A percentile compares a stretch with the other conserved stretches of the same genome.
phyloP scores from a whole-genome alignment of 2,113 vertebrate genomes.

The Semicossyphus pulcher region DNA sequence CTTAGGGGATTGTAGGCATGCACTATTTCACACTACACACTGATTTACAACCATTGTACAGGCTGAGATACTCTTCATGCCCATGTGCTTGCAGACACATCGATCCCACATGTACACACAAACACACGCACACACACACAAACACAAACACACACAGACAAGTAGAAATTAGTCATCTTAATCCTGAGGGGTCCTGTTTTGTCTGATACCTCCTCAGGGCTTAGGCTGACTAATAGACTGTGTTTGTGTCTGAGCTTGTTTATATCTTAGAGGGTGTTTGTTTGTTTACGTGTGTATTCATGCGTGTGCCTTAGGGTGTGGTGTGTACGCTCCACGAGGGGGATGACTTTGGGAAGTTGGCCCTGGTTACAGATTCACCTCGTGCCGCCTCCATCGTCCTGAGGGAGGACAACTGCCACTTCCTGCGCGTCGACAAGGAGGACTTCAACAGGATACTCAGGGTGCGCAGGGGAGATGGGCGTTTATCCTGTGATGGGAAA shows the following conservation, averaged over 20 bases:
- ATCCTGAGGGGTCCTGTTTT: not conserved
- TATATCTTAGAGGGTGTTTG: constrained; percentile 5
- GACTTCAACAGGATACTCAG: constrained; percentile 98
- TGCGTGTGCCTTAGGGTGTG: constrained; percentile 87
- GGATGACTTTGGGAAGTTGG: constrained; percentile 98
- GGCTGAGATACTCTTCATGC: not conserved
- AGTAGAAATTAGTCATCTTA: constrained; percentile 24
- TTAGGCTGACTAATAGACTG: constrained; percentile 20
- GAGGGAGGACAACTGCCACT: constrained; percentile 98
- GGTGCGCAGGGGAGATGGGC: constrained; percentile 78
- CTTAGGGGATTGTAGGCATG: constrained; percentile 46
- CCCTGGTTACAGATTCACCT: constrained; percentile 95
- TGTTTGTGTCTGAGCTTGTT: constrained; percentile 26
- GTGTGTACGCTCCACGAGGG: constrained; percentile 98
- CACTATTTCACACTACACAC: constrained; percentile 32
- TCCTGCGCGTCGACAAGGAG: constrained; percentile 97
- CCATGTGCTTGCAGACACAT: not conserved
- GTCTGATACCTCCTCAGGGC: constrained; percentile 8
- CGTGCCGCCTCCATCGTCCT: constrained; percentile 96
- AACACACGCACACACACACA: not conserved
- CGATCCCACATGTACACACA: constrained; percentile 1
- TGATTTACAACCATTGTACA: constrained; percentile 11
- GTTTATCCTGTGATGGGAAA: not conserved
- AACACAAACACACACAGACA: not conserved
- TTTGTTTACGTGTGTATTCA: constrained; percentile 11